Base-by-base conservation (phyloP, 2,113 vertebrate genomes). In the Aptenodytes patagonicus region DNA sequence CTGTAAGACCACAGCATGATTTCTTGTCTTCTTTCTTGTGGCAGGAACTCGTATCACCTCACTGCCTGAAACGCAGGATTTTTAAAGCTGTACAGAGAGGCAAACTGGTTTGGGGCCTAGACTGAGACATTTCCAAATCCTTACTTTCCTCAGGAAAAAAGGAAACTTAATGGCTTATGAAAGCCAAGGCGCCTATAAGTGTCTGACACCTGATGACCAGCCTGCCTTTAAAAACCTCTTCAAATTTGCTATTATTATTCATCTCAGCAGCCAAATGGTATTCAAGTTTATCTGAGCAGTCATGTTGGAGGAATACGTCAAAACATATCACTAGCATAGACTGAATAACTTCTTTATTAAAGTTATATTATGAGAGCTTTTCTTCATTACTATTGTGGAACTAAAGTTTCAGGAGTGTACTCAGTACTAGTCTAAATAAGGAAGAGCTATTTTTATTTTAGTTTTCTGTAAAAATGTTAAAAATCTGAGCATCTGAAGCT, bases 251-350 rank as follows among this genome's bases (percentile, higher is more conserved):
- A 38, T 72, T 76, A 18, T 20, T 42, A 44, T 40, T 60, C 4
- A n/a, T 28, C 7, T 58, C 55, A 75, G 52, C 32, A 51, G 52
- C 7, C 17, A 90, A 86, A 83, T 16, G 7, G 21, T 40, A 69
- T 58, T 85, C 2, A 1, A 71, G 36, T 2, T 71, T 17, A 68
- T 34, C 69, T 78, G 44, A 81, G 22, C 25, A 68, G 26, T 72
- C 25, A 42, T 0, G 0, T 2, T 52, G 22, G 36, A 88, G 92
- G 42, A 80, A 60, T 9, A 68, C 0, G 3, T 32, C 20, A 76
- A 83, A 83, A 68, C 8, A 11, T 22, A 65, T 26, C 18, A 66
- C 28, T 38, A 72, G 13, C 36, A 44, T 20, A 54, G 28, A 70
- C 18, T 38, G 21, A 79, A 49, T 11, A 11, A 72, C 58, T 51